These are phyloP conservation scores for Ctenopoma kingsleyae DNA, from an alignment of 2,797 vertebrate genomes.

Conservation along the genomic window DNA sequence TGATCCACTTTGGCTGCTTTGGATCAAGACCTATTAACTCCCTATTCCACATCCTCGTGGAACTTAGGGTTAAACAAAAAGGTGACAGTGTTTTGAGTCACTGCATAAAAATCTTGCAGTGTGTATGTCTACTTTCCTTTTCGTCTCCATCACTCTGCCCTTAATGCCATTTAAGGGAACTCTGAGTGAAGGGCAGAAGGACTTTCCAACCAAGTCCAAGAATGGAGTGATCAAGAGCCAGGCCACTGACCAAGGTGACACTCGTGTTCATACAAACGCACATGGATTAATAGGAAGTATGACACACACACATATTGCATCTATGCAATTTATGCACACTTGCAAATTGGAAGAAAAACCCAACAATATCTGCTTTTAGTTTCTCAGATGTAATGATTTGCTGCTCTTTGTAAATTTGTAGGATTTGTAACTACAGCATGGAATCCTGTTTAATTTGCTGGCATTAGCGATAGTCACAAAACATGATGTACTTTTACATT, in stretches of 20 bases:
- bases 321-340: background rate
- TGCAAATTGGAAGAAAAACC: background rate
- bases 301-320: background rate
- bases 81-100: constrained; percentile 58
- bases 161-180: constrained; percentile 73
- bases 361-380: background rate
- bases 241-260: constrained; percentile 21
- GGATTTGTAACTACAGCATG: too few relatives aligned
- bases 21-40: constrained; percentile 43
- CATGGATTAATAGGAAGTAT: background rate
- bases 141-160: constrained; percentile 40
- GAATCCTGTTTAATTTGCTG: too few relatives aligned
- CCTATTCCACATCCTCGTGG: constrained; percentile 15
- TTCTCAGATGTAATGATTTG: background rate
- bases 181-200: constrained; percentile 62
- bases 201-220: constrained; percentile 58
- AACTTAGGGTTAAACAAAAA: constrained; percentile 43
- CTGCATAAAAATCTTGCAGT: constrained; percentile 46
- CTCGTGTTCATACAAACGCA: background rate
- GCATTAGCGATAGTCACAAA: too few relatives aligned
- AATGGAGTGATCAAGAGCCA: constrained; percentile 48
- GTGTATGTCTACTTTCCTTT: constrained; percentile 46
- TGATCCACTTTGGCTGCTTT: constrained; percentile 60
- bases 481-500: background rate
- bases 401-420: background rate